Evolutionary conservation across 2,797 vertebrate species (phyloP), one percentile per base, ranked within the genome.

Genomic region (Aplochiton taeniatus): DNA sequence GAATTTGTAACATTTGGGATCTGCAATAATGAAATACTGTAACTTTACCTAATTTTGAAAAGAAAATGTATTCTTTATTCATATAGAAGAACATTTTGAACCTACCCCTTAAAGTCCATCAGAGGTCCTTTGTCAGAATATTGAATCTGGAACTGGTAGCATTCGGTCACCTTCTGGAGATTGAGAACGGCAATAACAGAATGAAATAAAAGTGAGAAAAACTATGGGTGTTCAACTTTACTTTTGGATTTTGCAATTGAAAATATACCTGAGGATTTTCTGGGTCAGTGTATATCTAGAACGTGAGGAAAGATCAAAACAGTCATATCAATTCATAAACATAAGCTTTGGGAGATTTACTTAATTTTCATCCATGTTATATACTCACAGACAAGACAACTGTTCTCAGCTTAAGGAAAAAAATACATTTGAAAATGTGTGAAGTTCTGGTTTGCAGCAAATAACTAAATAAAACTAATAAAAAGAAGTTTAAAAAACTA

Each of bases 61-160:
- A 49, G 63, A 60, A 45, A 61, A 16, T 65, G 10, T 4, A 16
- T 4, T 8, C 7, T 53, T 16, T 44, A 17, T 1, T 45, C n/a
- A 47, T 59, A 50, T 43, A 9, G 5, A 68, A 55, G n/a, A 20
- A 69, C 56, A 57, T 8, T 45, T 50, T n/a, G 7, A 70, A 66
- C 43, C 5, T 87, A 98, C 97, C 96, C 97, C 86, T 90, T 76
- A 63, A 98, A 93, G 70, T 97, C 93, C 92, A 99, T 88, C 43
- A 90, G 70, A 0, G 94, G 90, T 73, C 96, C 97, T 1, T 79
- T 80, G 58, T 79, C 62, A 14, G 91, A 94, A 64, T 99, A 98
- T 64, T 94, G 94, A 89, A 99, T 94, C 85, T 90, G 95, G 85
- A 99, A 99, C 79, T 96, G 95, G 83, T 99, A 99, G 81, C 91